These are phyloP conservation scores for Bombus turneri DNA, from an alignment of 1,140 invertebrate species.

Conservation along the genomic window DNA sequence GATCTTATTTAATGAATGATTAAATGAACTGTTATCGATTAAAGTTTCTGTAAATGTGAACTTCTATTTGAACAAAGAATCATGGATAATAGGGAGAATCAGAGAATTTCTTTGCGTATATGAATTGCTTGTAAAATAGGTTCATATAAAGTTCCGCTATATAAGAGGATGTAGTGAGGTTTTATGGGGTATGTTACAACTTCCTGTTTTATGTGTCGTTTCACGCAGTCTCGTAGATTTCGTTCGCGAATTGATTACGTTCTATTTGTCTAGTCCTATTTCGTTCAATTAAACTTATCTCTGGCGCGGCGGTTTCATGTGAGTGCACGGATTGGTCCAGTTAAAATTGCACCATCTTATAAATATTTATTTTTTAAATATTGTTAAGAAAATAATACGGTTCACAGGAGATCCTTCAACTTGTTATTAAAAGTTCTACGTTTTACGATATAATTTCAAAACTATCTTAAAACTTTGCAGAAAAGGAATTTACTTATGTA, in stretches of 20 bases:
- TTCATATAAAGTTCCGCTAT: not conserved
- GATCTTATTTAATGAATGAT: too few species aligned
- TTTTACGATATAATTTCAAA: not conserved
- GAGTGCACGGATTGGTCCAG: not conserved
- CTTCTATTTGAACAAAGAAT: too few species aligned
- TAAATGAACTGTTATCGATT: too few species aligned
- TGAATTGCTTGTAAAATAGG: not conserved
- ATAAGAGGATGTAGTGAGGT: not conserved
- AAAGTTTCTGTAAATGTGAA: too few species aligned
- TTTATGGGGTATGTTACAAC: not conserved
- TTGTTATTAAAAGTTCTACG: not conserved
- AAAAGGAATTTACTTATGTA: too few species aligned
- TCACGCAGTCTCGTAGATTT: not conserved
- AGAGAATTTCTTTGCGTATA: not conserved
- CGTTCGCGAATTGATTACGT: slow-evolving; percentile 44
- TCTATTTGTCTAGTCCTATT: slow-evolving; percentile 33
- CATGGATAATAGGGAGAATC: too few species aligned
- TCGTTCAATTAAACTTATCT: slow-evolving; percentile 49
- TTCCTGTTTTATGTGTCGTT: not conserved
- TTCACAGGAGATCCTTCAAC: not conserved
- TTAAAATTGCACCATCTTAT: not conserved
- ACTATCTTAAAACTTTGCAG: not conserved
- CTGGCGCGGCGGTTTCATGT: not conserved
- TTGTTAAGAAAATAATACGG: not conserved
- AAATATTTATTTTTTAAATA: not conserved